A percentile compares a stretch with the other conserved stretches of the same genome.
Conservation (phyloP, 2,113 vertebrate genomes). For the Tupaia chinensis region DNA sequence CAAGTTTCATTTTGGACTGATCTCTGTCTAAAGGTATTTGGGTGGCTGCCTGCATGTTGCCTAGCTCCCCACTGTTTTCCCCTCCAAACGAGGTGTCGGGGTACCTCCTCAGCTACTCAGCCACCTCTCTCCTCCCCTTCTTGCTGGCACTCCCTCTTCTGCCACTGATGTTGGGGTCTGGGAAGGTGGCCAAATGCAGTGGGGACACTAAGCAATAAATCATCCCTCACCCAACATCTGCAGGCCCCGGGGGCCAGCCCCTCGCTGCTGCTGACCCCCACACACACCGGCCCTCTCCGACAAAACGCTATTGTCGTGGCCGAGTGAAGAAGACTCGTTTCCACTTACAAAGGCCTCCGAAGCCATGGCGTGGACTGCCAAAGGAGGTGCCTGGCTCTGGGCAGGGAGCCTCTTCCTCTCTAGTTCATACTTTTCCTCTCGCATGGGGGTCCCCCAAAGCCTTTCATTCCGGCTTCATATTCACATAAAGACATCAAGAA, state of each 20-base stretch:
- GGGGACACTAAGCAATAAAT: constrained; percentile 96
- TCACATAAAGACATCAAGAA: constrained; percentile 99
- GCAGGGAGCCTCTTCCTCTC: constrained; percentile 90
- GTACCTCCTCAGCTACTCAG: neutral
- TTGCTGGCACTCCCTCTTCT: constrained; percentile 80
- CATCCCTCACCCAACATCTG: constrained; percentile 95
- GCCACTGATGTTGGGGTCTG: constrained; percentile 90
- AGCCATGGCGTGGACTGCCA: constrained; percentile 94
- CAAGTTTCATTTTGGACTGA: accelerated
- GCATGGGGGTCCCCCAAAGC: constrained; percentile 94
- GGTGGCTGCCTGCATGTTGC: accelerated
- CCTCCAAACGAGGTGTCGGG: constrained; percentile 90
- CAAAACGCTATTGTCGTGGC: constrained; percentile 96
- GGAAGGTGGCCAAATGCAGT: constrained; percentile 95
- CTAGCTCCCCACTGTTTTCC: constrained; percentile 57
- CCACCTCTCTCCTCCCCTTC: accelerated
- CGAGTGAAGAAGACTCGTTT: constrained; percentile 96
- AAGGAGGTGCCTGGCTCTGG: constrained; percentile 92
- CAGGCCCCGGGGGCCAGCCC: constrained; percentile 91
- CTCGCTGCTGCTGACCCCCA: constrained; percentile 89
- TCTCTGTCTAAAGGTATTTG: accelerated
- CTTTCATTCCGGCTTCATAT: constrained; percentile 95
- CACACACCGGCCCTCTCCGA: constrained; percentile 88
- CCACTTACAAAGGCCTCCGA: constrained; percentile 94
- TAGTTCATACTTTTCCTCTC: constrained; percentile 92